These are phyloP conservation scores for Ophion obscuratus DNA, from an alignment of 2,888 invertebrate species.

Conservation along the genomic window DNA sequence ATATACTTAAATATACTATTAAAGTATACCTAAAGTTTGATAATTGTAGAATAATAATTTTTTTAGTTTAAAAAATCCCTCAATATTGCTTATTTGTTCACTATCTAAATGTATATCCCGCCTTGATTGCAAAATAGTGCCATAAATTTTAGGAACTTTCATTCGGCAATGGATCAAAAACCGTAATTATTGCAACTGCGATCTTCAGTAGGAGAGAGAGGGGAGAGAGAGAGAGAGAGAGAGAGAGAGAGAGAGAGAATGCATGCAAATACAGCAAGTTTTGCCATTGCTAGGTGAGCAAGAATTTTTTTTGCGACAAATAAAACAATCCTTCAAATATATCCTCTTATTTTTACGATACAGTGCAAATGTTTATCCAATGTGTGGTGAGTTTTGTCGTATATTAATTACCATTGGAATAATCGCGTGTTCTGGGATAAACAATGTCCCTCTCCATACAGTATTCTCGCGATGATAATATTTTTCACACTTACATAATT, in stretches of 20 bases:
- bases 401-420: constrained; percentile 40
- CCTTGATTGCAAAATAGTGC: background rate
- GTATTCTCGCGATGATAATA: constrained; percentile 10
- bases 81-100: no score
- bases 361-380: constrained; percentile 39
- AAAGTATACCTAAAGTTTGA: no score
- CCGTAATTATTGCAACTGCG: background rate
- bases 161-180: background rate
- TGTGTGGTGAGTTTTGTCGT: constrained; percentile 19
- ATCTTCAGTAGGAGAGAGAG: background rate
- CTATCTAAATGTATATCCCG: no score
- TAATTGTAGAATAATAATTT: no score
- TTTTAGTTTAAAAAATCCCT: no score
- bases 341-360: constrained; percentile 7
- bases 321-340: constrained; percentile 44
- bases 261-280: constrained; percentile 20
- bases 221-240: background rate
- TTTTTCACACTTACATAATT: constrained; percentile 12
- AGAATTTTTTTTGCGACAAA: constrained; percentile 36
- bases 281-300: constrained; percentile 26
- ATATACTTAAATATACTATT: no score
- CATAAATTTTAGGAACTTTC: constrained; percentile 1
- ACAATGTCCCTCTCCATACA: constrained; percentile 25
- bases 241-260: background rate
- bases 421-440: constrained; percentile 30